Evolutionary conservation across 2,113 vertebrate genomes (phyloP), one percentile per base, ranked within the genome.

Genomic region (Ameiurus melas): DNA sequence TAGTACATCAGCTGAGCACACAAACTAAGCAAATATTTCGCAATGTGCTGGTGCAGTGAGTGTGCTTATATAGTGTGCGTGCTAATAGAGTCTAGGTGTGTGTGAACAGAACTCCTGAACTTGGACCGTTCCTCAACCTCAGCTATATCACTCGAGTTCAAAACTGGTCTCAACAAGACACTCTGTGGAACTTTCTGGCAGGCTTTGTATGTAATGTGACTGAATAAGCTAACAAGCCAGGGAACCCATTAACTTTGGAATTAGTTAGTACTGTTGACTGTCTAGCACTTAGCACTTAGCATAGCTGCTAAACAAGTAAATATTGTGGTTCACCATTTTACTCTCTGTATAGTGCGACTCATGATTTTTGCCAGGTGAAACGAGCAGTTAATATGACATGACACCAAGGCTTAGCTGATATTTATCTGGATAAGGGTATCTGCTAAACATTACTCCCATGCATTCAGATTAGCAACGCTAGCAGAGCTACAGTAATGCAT

Each of bases 391-490:
- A 47, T 27, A 78, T 64, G 27, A 47, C 71, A 19, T 10, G 39
- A 62, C 85, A 19, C 8, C 7, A 58, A 75, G 57, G 47, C 30
- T 39, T 64, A 62, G 53, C 62, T 43, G 80, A 70, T 70, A n/a
- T 64, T 6, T 68, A 66, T 55, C 64, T 66, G 57, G 36, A 51
- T 86, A 84, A 70, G 64, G 82, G 17, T 83, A 88, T 88, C 77
- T 84, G 85, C 22, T 30, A 75, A 89, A 64, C 14, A 51, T 85
- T 84, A 89, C 92, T 93, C 92, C 90, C 90, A 89, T 89, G 64
- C 79, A 90, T 58, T 78, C 89, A 66, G 85, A 85, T 91, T 91
- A 91, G 92, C 47, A 92, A 90, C 92, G 90, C 91, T 89, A 90
- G 86, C 88, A 84, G 73, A 80, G 87, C 83, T 71, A 47, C 43